Evolutionary conservation across 1,140 invertebrate genomes (phyloP).

Genomic region (Drosophila navojoa): DNA sequence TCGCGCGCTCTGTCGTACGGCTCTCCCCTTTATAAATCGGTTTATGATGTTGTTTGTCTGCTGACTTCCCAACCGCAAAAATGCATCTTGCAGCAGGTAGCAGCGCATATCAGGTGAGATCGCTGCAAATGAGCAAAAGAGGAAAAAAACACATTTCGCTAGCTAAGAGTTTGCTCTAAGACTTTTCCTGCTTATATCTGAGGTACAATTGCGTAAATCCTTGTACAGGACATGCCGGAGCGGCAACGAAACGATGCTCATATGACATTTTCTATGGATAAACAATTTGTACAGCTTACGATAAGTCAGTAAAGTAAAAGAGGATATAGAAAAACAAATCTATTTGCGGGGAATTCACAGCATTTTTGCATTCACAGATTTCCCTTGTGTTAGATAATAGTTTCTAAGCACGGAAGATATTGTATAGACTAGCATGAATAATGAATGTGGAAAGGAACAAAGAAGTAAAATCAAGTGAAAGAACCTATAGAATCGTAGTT

Average conservation of each 20-base stretch:
- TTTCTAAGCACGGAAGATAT: neutral
- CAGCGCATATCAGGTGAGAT: neutral
- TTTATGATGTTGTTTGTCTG: constrained; percentile 65
- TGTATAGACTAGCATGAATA: neutral
- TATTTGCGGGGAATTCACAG: neutral
- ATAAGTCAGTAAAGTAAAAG: constrained; percentile 5
- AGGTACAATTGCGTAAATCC: constrained; percentile 62
- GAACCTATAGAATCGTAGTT: no score
- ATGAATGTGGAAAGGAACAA: no score
- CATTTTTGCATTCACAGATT: neutral
- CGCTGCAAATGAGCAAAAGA: neutral
- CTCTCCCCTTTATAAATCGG: constrained; percentile 54
- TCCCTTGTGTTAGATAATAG: neutral
- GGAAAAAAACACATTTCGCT: neutral
- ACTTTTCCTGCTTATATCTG: neutral
- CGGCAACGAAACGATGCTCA: neutral
- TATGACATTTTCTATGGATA: neutral
- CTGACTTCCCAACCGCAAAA: constrained; percentile 63
- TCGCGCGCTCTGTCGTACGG: neutral
- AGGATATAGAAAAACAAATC: constrained; percentile 5
- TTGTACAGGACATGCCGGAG: constrained; percentile 19
- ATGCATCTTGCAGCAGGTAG: constrained; percentile 35
- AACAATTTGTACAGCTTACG: neutral
- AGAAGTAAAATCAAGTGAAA: no score
- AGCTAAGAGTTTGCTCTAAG: neutral